These are phyloP conservation scores for Siderastrea siderea DNA, from an alignment of 92 coral and sea anemone species.

Conservation along the genomic window DNA sequence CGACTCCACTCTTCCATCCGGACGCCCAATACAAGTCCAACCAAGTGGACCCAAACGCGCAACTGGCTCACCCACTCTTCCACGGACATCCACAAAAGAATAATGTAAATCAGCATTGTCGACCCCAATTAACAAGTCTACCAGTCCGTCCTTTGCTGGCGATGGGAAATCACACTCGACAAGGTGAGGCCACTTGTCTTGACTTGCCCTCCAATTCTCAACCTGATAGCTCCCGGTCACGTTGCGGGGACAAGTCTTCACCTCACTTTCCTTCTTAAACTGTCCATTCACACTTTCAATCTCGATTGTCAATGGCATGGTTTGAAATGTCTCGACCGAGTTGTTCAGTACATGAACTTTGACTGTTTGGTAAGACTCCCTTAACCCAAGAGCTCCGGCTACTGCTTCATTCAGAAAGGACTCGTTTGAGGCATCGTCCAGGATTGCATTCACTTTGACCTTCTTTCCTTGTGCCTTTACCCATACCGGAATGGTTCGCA, in stretches of 20 bases:
- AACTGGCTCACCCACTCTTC: conserved; percentile 53
- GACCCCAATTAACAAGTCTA: conserved; percentile 72
- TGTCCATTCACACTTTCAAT: conserved; percentile 78
- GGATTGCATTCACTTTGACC: conserved; percentile 62
- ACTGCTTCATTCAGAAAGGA: conserved; percentile 67
- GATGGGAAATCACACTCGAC: conserved; percentile 64
- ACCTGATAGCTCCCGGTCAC: conserved; percentile 73
- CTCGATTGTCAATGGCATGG: conserved; percentile 64
- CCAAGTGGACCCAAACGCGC: conserved; percentile 82
- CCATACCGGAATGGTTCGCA: conserved; percentile 70
- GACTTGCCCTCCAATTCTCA: conserved; percentile 65
- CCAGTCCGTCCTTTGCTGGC: conserved; percentile 72
- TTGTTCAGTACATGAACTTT: conserved; percentile 76
- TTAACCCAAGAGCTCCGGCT: conserved; percentile 60
- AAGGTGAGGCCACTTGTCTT: conserved; percentile 70
- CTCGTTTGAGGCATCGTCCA: conserved; percentile 75
- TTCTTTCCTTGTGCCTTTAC: conserved; percentile 58
- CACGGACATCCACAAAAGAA: conserved; percentile 62
- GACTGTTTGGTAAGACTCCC: conserved; percentile 57
- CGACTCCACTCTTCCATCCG: conserved; percentile 37
- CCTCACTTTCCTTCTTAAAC: conserved; percentile 57
- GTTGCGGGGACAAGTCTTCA: conserved; percentile 67
- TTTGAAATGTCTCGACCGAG: conserved; percentile 64
- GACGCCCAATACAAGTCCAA: conserved; percentile 73
- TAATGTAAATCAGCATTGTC: conserved; percentile 77